These are phyloP conservation scores for Brachymystax lenok DNA, from an alignment of 2,797 vertebrate species.

Conservation along the genomic window DNA sequence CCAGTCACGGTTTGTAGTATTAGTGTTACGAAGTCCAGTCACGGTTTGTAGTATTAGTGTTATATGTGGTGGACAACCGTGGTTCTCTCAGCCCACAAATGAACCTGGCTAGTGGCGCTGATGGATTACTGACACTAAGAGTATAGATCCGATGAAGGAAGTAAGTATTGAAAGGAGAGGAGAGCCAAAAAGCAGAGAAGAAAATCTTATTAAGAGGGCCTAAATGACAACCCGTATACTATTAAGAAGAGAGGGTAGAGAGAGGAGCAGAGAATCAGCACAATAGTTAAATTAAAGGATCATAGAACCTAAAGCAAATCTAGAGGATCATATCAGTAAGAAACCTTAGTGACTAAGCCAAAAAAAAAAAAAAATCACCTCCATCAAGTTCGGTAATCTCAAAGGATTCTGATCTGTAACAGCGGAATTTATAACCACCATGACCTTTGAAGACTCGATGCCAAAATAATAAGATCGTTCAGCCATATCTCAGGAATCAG, in stretches of 20 bases:
- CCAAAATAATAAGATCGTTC: slow-evolving; percentile 29
- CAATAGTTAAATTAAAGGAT: neutral
- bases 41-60: too few relatives aligned
- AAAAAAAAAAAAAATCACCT: neutral
- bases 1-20: slow-evolving; percentile 21
- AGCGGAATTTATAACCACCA: neutral
- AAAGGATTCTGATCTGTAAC: slow-evolving; percentile 11
- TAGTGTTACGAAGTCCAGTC: slow-evolving; percentile 39
- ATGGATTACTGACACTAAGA: too few relatives aligned
- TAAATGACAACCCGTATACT: neutral
- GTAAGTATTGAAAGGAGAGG: too few relatives aligned
- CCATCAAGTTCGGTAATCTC: neutral
- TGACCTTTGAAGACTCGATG: slow-evolving; percentile 2
- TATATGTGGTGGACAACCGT: slow-evolving; percentile 23
- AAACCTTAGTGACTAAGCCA: neutral
- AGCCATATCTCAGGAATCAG: slow-evolving; percentile 22
- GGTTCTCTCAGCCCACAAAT: slow-evolving; percentile 37
- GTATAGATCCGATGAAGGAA: too few relatives aligned
- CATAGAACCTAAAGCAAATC: neutral
- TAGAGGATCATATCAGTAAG: neutral
- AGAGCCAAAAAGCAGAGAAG: too few relatives aligned
- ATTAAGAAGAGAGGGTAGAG: neutral
- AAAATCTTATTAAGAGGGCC: too few relatives aligned
- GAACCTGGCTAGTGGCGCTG: slow-evolving; percentile 11
- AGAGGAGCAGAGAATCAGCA: neutral